These are phyloP conservation scores for Alectura lathami DNA, from an alignment of 2,113 vertebrate species.

Conservation along the genomic window DNA sequence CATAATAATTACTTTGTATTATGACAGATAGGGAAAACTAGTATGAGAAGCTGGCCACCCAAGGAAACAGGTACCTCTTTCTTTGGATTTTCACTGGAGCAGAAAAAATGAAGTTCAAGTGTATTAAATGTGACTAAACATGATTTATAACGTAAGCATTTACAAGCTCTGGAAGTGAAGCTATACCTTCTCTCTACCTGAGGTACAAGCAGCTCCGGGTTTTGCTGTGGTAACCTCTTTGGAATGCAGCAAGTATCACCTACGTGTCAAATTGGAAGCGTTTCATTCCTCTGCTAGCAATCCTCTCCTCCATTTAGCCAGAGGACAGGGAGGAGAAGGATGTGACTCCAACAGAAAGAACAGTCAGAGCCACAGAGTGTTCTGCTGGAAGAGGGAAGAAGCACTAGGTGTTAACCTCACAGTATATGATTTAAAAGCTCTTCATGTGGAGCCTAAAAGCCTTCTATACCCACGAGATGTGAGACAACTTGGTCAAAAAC, in stretches of 20 bases:
- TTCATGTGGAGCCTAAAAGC: background rate
- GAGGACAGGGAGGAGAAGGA: slow-evolving; percentile 57
- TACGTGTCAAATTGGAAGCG: slow-evolving; percentile 21
- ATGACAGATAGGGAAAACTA: background rate
- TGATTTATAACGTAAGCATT: background rate
- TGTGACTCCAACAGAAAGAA: background rate
- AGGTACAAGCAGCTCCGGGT: background rate
- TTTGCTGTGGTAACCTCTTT: slow-evolving; percentile 9
- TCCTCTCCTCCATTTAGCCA: slow-evolving; percentile 59
- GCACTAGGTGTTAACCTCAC: background rate
- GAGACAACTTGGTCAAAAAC: background rate
- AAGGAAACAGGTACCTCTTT: background rate
- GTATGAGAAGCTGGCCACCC: background rate
- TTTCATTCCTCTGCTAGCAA: slow-evolving; percentile 31
- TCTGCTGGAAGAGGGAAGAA: background rate
- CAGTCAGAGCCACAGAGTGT: background rate
- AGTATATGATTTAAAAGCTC: background rate
- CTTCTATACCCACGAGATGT: background rate
- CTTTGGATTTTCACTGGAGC: background rate
- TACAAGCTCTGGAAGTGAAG: background rate
- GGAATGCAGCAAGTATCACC: slow-evolving; percentile 36
- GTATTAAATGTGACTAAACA: background rate
- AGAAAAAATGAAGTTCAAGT: background rate
- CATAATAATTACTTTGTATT: slow-evolving; percentile 4
- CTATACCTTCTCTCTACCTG: background rate